phyloP scores from a whole-genome alignment of 2,113 vertebrate genomes.

The Phyllopteryx taeniolatus region DNA sequence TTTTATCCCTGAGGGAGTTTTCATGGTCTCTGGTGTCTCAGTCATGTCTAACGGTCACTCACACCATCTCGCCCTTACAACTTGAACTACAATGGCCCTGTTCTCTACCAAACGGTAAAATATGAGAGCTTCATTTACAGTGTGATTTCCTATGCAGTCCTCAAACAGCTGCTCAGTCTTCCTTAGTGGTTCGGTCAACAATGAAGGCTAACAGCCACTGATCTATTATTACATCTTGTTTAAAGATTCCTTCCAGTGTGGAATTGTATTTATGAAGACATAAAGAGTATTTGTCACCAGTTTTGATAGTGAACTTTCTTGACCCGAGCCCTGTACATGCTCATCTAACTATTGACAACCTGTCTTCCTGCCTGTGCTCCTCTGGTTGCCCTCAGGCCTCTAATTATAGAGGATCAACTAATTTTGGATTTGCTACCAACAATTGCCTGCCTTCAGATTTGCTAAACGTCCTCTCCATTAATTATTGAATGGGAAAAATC shows the following conservation, averaged over 20 bases:
- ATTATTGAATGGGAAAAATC: conserved; percentile 82
- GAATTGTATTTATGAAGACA: background rate
- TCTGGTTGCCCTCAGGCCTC: conserved; percentile 54
- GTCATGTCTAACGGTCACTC: conserved; percentile 53
- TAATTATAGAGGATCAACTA: conserved; percentile 85
- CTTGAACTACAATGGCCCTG: conserved; percentile 12
- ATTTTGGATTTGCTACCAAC: conserved; percentile 88
- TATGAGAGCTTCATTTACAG: conserved; percentile 2
- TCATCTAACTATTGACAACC: conserved; percentile 4
- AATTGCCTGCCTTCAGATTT: conserved; percentile 81
- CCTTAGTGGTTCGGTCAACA: background rate
- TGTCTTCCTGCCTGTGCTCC: conserved; percentile 42
- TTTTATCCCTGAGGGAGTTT: conserved; percentile 48
- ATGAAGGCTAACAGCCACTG: background rate
- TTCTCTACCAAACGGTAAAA: conserved; percentile 17
- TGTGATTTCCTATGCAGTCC: background rate
- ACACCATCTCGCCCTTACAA: conserved; percentile 25
- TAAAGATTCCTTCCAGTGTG: background rate
- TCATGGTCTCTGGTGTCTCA: conserved; percentile 39
- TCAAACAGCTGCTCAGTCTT: background rate
- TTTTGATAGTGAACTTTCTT: background rate
- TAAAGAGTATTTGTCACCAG: background rate
- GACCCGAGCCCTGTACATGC: background rate
- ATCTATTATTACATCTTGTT: background rate
- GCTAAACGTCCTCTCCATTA: conserved; percentile 83